Percentiles rank a stretch among this genome's conserved stretches.
Conservation (phyloP, 2,888 invertebrate species). For the Athetis lepigone region DNA sequence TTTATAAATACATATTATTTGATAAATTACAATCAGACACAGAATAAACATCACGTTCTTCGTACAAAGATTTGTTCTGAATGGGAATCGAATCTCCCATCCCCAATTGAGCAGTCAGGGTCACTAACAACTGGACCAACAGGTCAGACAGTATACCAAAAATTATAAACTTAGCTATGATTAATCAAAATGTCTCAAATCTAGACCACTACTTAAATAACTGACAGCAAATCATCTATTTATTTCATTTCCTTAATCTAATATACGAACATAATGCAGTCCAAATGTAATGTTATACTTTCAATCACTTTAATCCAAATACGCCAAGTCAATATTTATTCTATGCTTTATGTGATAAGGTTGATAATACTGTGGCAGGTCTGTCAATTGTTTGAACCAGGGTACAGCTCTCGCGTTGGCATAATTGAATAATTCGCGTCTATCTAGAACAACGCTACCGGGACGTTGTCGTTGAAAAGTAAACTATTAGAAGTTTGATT, state of each 20-base stretch:
- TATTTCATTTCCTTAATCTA: conserved; percentile 57
- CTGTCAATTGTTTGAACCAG: conserved; percentile 47
- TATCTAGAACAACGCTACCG: conserved; percentile 68
- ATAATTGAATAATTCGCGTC: conserved; percentile 68
- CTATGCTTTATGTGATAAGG: background rate
- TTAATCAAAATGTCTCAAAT: conserved; percentile 18
- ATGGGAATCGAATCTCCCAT: too few species aligned
- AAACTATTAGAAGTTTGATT: conserved; percentile 37
- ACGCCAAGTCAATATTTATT: background rate
- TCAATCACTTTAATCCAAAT: conserved; percentile 32
- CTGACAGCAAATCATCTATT: conserved; percentile 44
- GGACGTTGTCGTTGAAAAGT: conserved; percentile 43
- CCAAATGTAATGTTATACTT: conserved; percentile 48
- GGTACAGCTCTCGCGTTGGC: conserved; percentile 44
- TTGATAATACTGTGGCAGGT: conserved; percentile 12
- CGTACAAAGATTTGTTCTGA: too few species aligned
- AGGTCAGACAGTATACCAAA: background rate
- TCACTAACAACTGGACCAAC: too few species aligned
- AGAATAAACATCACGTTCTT: too few species aligned
- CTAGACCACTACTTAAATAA: conserved; percentile 23
- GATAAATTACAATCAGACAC: too few species aligned
- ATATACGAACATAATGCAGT: conserved; percentile 44
- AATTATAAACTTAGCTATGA: background rate
- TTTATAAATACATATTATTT: too few species aligned
- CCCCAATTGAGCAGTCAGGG: too few species aligned